Conservation (phyloP, 2,888 invertebrate genomes). For the Dione juno region DNA sequence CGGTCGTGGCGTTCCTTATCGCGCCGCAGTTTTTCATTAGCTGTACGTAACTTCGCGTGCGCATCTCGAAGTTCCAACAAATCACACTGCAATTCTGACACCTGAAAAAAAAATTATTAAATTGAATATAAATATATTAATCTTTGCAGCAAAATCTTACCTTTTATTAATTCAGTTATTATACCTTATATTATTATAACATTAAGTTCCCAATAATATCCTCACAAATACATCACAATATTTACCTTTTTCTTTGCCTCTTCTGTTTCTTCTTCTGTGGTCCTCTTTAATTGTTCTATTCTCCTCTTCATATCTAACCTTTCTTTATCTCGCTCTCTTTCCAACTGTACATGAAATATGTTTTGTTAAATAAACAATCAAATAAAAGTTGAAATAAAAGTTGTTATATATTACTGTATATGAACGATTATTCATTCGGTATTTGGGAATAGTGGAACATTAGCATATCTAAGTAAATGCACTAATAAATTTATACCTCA, state of each 20-base stretch:
- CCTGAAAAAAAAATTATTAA: slow-evolving; percentile 53
- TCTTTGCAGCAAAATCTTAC: no score
- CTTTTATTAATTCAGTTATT: not conserved
- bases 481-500: slow-evolving; percentile 74
- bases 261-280: slow-evolving; percentile 94
- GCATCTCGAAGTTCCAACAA: slow-evolving; percentile 94
- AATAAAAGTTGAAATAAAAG: not conserved
- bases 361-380: not conserved
- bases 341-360: slow-evolving; percentile 83
- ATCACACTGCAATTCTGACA: slow-evolving; percentile 92
- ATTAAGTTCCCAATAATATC: not conserved
- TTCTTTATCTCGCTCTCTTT: slow-evolving; percentile 95
- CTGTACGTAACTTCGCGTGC: slow-evolving; percentile 94
- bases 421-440: no score
- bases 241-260: slow-evolving; percentile 92
- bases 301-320: slow-evolving; percentile 93
- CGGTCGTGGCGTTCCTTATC: slow-evolving; percentile 94
- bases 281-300: slow-evolving; percentile 91
- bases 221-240: not conserved
- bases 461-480: not conserved
- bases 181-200: not conserved
- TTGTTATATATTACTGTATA: no score
- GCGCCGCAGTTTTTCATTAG: slow-evolving; percentile 93
- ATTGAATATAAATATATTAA: not conserved
- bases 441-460: not conserved